Evolutionary conservation across 2,888 invertebrate species (phyloP), one percentile per base, ranked within the genome.

Genomic region (Cheilosia soror): DNA sequence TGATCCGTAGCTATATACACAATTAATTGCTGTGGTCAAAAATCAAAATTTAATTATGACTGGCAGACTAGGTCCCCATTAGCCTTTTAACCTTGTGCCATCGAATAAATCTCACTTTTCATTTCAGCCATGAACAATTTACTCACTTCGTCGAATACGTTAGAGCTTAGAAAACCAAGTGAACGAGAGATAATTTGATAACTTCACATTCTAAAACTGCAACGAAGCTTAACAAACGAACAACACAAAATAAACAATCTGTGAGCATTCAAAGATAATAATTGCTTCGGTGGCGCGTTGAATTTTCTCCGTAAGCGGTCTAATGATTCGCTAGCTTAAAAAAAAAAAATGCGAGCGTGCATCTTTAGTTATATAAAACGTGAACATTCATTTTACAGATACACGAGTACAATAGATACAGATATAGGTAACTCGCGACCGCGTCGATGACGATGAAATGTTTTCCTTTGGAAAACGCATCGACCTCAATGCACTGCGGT

Each of bases 221-320:
- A 83, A 42, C 83, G 44, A 79, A 68, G 78, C 78, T 47, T 47
- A 73, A 78, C 83, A 57, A 68, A 57, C 44, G 65, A 66, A 44
- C 33, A 65, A 49, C 42, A 9, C 27, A 55, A 42, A n/a, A 57
- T 66, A 55, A 33, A 47, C 7, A 15, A 62, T 62, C 49, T 55
- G 25, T 13, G 60, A 47, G 25, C 57, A 69, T 77, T 63, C 7
- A 51, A 42, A 63, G 62, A 73, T 25, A 76, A 68, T 73, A 79
- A 83, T 63, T 83, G 73, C 83, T 51, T 73, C 55, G 27, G 29
- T 71, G 20, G 78, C 63, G 68, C 63, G 73, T 65, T 71, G 49
- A 66, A 53, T 80, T 84, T 84, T 84, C 80, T 55, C 84, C 75
- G 20, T 58, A 58, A 84, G 63, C 80, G 75, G 75, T 80, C 84